Base-by-base conservation (phyloP, 2,888 invertebrate species). In the Papilio protenor region DNA sequence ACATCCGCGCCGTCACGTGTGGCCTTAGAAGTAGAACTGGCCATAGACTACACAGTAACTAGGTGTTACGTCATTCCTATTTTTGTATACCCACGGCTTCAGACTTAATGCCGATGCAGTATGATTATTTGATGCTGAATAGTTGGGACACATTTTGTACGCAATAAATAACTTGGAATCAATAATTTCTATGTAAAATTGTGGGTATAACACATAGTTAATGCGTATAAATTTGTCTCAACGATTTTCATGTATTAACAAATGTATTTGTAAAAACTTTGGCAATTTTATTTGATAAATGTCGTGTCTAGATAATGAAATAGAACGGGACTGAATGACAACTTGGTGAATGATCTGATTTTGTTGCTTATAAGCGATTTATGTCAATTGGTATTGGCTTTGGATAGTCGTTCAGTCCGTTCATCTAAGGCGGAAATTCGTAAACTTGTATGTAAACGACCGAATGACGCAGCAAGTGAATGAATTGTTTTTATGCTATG, bases 1-100 rank as follows among this genome's bases (percentile, higher is more conserved):
- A 61, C 23, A 21, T 49, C 52, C 71, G 27, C 52, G 72, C 52
- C 71, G 52, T 72, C 40, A n/a, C 64, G 52, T n/a, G 64, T 72
- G 33, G 76, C 59, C 57, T 76, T 72, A 76, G 57, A 5, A 21
- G 40, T 64, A 76, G 61, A 33, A 55, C 49, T 52, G 61, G 49
- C 76, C 70, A 12, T 70, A 75, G 69, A 45, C 57, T 75, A 57
- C 40, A 72, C 18, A 72, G 11, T 12, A 27, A 66, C 64, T 78
- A 77, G 73, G 74, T 78, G 57, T 78, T 73, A 76, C 69, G 69
- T 33, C 49, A 77, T 77, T 77, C 77, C 74, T 74, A 57, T 74
- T 70, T 74, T 74, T 77, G 47, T 73, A 73, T 66, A 77, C 45
- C 69, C 47, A 77, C 33, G 77, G 77, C 73, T 57, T 73, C 57